Conservation (phyloP, 2,113 vertebrate species). For the Halichoeres trimaculatus region DNA sequence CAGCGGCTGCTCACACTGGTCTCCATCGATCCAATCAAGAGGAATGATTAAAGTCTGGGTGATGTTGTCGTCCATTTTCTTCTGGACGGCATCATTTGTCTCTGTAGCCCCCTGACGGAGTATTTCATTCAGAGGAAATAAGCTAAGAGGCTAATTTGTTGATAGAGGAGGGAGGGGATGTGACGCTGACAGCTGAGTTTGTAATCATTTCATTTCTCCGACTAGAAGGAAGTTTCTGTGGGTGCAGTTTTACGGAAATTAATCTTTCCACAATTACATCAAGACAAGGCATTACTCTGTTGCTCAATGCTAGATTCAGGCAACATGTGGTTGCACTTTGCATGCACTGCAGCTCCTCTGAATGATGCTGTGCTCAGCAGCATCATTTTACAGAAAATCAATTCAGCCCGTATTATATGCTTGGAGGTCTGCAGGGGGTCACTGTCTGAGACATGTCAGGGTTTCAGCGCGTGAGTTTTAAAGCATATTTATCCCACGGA, state of each 20-base stretch:
- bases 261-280: neutral
- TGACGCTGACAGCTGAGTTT: neutral
- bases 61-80: conserved; percentile 27
- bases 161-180: neutral
- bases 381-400: conserved; percentile 26
- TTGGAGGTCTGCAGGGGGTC: neutral
- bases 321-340: conserved; percentile 3
- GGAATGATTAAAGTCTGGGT: conserved; percentile 25
- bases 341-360: neutral
- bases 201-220: neutral
- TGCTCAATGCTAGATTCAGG: neutral
- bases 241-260: neutral
- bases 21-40: conserved; percentile 31
- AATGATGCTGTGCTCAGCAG: conserved; percentile 20
- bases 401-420: neutral
- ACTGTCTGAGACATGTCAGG: neutral
- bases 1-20: conserved; percentile 9
- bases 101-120: neutral
- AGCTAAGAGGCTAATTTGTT: conserved; percentile 23
- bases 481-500: neutral
- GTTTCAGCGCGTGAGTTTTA: conserved; percentile 1
- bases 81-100: conserved; percentile 8
- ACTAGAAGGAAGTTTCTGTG: neutral
- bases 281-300: neutral
- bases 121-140: neutral